Conservation (phyloP, 2,797 vertebrate species). For the Anguilla marmorata region DNA sequence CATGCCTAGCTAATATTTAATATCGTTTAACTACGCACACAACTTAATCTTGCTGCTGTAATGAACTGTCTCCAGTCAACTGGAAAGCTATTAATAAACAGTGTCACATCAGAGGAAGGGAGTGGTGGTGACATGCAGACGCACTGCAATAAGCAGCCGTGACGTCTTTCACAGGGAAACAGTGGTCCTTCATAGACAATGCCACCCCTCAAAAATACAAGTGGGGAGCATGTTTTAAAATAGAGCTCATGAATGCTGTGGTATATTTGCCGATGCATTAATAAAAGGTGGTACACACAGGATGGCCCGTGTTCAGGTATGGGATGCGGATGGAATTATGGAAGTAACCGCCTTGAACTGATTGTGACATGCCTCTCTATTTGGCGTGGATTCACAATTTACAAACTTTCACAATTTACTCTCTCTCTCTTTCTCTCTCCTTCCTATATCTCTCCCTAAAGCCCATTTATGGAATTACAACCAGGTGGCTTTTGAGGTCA, state of each 20-base stretch:
- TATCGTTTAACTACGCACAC: conserved; percentile 54
- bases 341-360: too few relatives aligned
- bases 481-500: conserved; percentile 33
- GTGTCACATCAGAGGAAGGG: neutral
- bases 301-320: too few relatives aligned
- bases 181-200: conserved; percentile 21
- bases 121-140: neutral
- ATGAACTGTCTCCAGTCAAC: conserved; percentile 55
- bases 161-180: neutral
- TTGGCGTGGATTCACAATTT: neutral
- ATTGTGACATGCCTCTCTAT: neutral
- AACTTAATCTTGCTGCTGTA: conserved; percentile 51
- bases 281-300: too few relatives aligned
- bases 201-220: neutral
- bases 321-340: too few relatives aligned
- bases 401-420: neutral
- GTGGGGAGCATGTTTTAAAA: too few relatives aligned
- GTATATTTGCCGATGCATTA: too few relatives aligned
- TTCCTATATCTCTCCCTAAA: neutral
- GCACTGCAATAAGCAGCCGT: neutral
- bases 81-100: conserved; percentile 54
- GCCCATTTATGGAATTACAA: conserved; percentile 17
- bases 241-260: too few relatives aligned
- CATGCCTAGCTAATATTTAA: conserved; percentile 57
- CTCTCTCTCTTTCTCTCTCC: neutral